These are phyloP conservation scores for Cephus pygmeus DNA, from an alignment of 2,888 invertebrate species.

Conservation along the genomic window DNA sequence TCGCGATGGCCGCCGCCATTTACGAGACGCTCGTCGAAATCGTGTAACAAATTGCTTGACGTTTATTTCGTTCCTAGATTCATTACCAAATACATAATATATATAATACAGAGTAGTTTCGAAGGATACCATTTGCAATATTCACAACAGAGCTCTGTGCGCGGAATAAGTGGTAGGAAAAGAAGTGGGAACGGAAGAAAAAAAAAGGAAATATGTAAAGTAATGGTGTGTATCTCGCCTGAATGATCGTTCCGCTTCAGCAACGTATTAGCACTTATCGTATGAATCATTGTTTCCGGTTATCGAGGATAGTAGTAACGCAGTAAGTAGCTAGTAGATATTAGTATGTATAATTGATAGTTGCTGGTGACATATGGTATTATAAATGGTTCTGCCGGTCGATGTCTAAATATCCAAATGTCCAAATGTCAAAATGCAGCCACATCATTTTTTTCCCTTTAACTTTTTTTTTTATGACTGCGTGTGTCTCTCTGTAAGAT, in stretches of 20 bases:
- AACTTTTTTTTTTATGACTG: too few species aligned
- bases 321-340: too few species aligned
- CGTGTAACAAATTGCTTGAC: constrained; percentile 54
- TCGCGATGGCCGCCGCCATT: too few species aligned
- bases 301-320: too few species aligned
- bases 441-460: too few species aligned
- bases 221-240: neutral
- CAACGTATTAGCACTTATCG: constrained; percentile 4
- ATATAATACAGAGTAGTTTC: constrained; percentile 50
- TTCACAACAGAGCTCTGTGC: constrained; percentile 8
- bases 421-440: too few species aligned
- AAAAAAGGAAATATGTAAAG: constrained; percentile 5
- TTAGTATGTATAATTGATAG: too few species aligned
- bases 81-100: constrained; percentile 57
- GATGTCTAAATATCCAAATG: too few species aligned
- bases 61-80: constrained; percentile 45
- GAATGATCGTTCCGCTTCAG: constrained; percentile 23
- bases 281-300: too few species aligned
- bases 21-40: neutral
- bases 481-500: too few species aligned
- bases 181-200: constrained; percentile 3
- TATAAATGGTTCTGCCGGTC: too few species aligned
- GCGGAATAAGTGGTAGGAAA: neutral
- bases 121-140: constrained; percentile 39
- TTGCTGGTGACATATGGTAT: too few species aligned